Evolutionary conservation across 2,113 vertebrate species (phyloP).

Genomic region (Bambusicola thoracicus): DNA sequence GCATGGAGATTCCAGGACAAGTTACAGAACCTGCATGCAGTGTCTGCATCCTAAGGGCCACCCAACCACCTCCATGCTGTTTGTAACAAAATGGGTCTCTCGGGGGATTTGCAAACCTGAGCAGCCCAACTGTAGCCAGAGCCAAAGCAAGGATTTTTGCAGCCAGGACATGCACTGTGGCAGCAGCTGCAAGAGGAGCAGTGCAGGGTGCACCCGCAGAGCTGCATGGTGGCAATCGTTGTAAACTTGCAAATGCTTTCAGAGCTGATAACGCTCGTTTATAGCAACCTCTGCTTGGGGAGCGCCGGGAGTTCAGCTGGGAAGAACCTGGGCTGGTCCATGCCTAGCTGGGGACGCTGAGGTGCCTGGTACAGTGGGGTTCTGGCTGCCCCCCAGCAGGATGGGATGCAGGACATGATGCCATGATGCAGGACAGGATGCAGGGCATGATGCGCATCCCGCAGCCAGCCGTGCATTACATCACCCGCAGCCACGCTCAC

Average conservation of each 20-base stretch:
- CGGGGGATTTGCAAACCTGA: not conserved
- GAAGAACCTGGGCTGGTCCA: not conserved
- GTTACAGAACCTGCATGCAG: not conserved
- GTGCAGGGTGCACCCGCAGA: not conserved
- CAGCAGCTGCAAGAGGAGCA: accelerated
- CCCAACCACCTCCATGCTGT: accelerated
- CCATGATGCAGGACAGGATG: not conserved
- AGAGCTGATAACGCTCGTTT: not conserved
- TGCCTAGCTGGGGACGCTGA: not conserved
- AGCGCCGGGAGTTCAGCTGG: accelerated
- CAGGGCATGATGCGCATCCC: not conserved
- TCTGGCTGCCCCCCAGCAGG: not conserved
- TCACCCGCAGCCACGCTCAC: constrained; percentile 40
- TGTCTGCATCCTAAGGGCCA: accelerated
- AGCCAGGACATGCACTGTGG: accelerated
- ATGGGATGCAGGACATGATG: not conserved
- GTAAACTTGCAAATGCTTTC: not conserved
- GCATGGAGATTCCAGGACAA: not conserved
- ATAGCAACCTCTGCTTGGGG: not conserved
- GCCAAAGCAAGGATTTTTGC: not conserved
- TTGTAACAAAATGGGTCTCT: not conserved
- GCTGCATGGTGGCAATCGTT: accelerated
- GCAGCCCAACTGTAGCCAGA: not conserved
- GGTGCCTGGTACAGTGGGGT: not conserved
- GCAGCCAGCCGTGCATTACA: constrained; percentile 35